Percentiles rank a stretch among this genome's conserved stretches.
Evolutionary conservation across 2,797 vertebrate species (phyloP).

Genomic region (Scyliorhinus canicula): DNA sequence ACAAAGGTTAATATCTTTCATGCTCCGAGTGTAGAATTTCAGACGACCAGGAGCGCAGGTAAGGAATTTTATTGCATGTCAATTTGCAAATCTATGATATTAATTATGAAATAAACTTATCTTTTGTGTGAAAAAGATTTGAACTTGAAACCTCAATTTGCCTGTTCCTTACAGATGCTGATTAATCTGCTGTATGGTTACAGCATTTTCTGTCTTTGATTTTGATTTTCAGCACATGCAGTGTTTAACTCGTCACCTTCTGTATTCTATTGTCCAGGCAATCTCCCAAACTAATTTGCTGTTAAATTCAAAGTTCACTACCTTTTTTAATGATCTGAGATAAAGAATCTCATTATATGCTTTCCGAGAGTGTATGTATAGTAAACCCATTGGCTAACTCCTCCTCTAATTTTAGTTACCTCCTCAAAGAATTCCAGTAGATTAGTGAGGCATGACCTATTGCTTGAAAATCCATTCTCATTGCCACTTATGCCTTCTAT

Average conservation of each 20-base stretch:
- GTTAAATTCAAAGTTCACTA: background rate
- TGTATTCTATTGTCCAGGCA: background rate
- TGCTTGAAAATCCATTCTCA: slow-evolving; percentile 3
- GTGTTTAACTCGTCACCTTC: slow-evolving; percentile 1
- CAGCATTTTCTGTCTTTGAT: background rate
- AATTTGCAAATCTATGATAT: background rate
- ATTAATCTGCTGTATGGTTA: background rate
- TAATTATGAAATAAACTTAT: background rate
- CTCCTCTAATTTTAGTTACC: slow-evolving; percentile 21
- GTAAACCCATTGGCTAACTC: background rate
- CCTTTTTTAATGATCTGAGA: background rate
- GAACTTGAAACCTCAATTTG: background rate
- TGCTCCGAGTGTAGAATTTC: background rate
- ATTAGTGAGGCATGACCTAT: slow-evolving; percentile 21
- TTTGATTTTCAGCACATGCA: background rate
- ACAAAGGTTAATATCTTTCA: background rate
- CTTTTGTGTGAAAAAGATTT: background rate
- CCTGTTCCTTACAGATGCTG: background rate
- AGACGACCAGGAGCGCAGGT: background rate
- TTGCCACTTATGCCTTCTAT: slow-evolving; percentile 16
- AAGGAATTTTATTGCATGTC: background rate
- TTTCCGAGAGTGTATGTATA: background rate
- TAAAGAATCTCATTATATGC: background rate
- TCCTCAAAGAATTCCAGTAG: slow-evolving; percentile 32
- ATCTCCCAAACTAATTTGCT: background rate